These are phyloP conservation scores for Pangasius mekongensis DNA, from an alignment of 2,797 vertebrate species.

Conservation along the genomic window DNA sequence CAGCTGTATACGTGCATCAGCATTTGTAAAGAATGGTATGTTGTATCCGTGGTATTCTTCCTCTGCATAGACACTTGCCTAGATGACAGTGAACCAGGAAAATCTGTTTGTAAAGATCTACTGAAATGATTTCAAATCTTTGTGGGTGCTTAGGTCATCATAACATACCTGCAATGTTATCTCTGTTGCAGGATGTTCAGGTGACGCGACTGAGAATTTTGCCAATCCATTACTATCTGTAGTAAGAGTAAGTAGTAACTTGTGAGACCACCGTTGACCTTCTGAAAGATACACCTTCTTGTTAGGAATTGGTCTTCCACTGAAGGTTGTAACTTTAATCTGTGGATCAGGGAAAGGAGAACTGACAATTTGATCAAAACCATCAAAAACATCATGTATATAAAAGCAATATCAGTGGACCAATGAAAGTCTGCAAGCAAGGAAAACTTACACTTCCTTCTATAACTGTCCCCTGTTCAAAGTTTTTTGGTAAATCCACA, in stretches of 20 bases:
- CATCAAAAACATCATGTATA: not conserved
- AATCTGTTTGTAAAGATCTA: not conserved
- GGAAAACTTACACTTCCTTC: slow-evolving; percentile 40
- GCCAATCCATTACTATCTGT: slow-evolving; percentile 65
- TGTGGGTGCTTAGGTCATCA: slow-evolving; percentile 26
- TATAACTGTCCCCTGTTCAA: slow-evolving; percentile 31
- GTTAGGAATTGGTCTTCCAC: slow-evolving; percentile 61
- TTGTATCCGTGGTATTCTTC: too few species aligned
- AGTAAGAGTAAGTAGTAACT: slow-evolving; percentile 62
- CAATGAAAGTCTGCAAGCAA: not conserved
- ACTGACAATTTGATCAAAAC: not conserved
- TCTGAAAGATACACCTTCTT: slow-evolving; percentile 17
- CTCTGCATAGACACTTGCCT: slow-evolving; percentile 11
- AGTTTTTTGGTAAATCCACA: slow-evolving; percentile 24
- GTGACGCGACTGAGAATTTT: slow-evolving; percentile 62
- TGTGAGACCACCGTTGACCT: slow-evolving; percentile 32
- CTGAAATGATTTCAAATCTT: slow-evolving; percentile 54
- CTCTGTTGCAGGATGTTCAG: not conserved
- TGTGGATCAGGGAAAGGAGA: slow-evolving; percentile 44
- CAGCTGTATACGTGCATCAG: too few species aligned
- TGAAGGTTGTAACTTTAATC: slow-evolving; percentile 66
- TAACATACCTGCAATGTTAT: slow-evolving; percentile 54
- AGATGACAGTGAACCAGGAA: not conserved
- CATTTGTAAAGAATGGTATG: too few species aligned
- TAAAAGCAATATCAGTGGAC: not conserved